Evolutionary conservation across 1,140 invertebrate species (phyloP).

Genomic region (Adelges cooleyi): DNA sequence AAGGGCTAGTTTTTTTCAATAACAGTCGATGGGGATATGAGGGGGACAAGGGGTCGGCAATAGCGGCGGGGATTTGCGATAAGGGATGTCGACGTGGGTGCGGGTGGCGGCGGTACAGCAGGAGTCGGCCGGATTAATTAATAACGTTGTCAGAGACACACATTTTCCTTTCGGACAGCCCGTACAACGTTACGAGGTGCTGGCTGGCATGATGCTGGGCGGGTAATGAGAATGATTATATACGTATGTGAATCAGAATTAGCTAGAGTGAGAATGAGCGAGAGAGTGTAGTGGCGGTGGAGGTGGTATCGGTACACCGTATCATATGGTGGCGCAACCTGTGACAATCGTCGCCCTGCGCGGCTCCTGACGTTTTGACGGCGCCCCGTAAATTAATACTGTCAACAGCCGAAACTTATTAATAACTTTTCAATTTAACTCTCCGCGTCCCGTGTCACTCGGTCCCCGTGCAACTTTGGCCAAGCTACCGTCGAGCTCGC

Average conservation of each 20-base stretch:
- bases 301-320: not conserved
- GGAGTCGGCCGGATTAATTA: not conserved
- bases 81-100: not conserved
- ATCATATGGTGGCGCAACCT: slow-evolving; percentile 24
- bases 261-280: not conserved
- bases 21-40: no score
- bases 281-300: no score
- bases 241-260: no score
- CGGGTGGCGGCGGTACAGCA: not conserved
- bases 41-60: not conserved
- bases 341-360: slow-evolving; percentile 11
- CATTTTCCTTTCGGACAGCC: slow-evolving; percentile 16
- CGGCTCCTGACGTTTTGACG: slow-evolving; percentile 24
- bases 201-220: not conserved
- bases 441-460: not conserved
- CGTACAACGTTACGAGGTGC: not conserved
- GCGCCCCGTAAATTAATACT: slow-evolving; percentile 25
- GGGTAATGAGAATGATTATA: not conserved
- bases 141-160: slow-evolving; percentile 26
- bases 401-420: slow-evolving; percentile 28
- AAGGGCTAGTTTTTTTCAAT: no score
- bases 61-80: not conserved
- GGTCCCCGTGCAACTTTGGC: not conserved
- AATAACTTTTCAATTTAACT: slow-evolving; percentile 25
- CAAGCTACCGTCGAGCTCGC: no score